phyloP scores from a whole-genome alignment of 2,113 vertebrate species.

The Oryzias melastigma region DNA sequence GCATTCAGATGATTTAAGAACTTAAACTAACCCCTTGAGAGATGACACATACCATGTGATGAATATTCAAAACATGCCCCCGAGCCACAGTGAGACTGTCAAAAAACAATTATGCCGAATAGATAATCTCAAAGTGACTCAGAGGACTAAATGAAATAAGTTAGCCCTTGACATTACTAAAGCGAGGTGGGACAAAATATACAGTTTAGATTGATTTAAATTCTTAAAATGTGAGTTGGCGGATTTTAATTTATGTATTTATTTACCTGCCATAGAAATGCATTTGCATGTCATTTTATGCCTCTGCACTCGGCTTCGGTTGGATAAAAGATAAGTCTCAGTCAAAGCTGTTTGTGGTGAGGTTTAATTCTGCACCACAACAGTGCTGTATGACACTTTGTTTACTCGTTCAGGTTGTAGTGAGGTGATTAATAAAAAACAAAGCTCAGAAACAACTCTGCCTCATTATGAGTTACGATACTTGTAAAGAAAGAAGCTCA shows the following conservation, averaged over 20 bases:
- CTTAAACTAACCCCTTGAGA: slow-evolving; percentile 38
- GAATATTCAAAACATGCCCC: slow-evolving; percentile 52
- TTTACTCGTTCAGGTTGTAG: slow-evolving; percentile 14
- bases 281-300: slow-evolving; percentile 2
- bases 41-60: slow-evolving; percentile 45
- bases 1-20: slow-evolving; percentile 51
- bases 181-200: too few relatives aligned
- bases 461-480: slow-evolving; percentile 18
- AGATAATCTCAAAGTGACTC: slow-evolving; percentile 22
- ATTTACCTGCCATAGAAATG: not conserved
- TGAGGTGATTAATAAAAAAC: slow-evolving; percentile 5
- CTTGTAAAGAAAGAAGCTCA: slow-evolving; percentile 18
- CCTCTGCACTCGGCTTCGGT: not conserved
- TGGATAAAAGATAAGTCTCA: not conserved
- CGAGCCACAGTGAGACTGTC: slow-evolving; percentile 11
- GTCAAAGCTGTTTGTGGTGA: not conserved
- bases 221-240: too few relatives aligned
- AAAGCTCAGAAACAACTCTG: not conserved
- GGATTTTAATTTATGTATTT: not conserved
- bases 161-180: slow-evolving; percentile 4
- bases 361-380: slow-evolving; percentile 11
- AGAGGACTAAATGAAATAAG: slow-evolving; percentile 19
- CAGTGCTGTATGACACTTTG: slow-evolving; percentile 3
- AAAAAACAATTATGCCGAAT: slow-evolving; percentile 27
- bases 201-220: not conserved